phyloP scores from a whole-genome alignment of 2,797 vertebrate genomes.

The Atherinosoma microstoma region DNA sequence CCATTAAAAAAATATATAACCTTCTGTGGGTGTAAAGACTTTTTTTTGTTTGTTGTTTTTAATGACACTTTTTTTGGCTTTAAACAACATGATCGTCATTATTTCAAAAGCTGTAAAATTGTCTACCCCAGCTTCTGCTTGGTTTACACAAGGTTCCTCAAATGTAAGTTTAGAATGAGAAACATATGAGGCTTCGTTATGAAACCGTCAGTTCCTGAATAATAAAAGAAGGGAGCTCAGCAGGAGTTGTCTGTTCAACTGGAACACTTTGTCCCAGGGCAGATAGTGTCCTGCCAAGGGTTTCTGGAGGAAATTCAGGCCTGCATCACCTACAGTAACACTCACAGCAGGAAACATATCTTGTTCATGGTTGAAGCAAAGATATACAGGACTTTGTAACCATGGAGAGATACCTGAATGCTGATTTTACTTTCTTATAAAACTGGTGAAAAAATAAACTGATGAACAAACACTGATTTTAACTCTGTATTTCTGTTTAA shows the following conservation, averaged over 20 bases:
- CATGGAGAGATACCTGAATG: neutral
- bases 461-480: neutral
- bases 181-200: constrained; percentile 5
- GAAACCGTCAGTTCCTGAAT: neutral
- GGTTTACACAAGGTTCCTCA: constrained; percentile 4
- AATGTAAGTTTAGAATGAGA: constrained; percentile 15
- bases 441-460: neutral
- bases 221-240: neutral
- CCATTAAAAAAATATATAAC: constrained; percentile 50
- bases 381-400: constrained; percentile 16
- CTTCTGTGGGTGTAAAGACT: constrained; percentile 8
- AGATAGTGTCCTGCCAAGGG: constrained; percentile 33
- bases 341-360: constrained; percentile 22
- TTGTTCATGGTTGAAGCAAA: constrained; percentile 15
- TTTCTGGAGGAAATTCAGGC: constrained; percentile 42
- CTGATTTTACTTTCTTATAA: neutral
- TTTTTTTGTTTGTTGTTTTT: constrained; percentile 12
- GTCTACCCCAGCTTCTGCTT: neutral
- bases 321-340: constrained; percentile 16
- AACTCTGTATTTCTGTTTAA: neutral
- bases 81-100: neutral
- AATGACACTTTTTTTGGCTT: neutral
- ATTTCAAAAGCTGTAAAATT: neutral
- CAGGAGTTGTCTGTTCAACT: constrained; percentile 18
- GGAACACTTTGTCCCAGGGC: constrained; percentile 16